Evolutionary conservation across 2,797 vertebrate genomes (phyloP).

Genomic region (Schizopygopsis malacanthus): DNA sequence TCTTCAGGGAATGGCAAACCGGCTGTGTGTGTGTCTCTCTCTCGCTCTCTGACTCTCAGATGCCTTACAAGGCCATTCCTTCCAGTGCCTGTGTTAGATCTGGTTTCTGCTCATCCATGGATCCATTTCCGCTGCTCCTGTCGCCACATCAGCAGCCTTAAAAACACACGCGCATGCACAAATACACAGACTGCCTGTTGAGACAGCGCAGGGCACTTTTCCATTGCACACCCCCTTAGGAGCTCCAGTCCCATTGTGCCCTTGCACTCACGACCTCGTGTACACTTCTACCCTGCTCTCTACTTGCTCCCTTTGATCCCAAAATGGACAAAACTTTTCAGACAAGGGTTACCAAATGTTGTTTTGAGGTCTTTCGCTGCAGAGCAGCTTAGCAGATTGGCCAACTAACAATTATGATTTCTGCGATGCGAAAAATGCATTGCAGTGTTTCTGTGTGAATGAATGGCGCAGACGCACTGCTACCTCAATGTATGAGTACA

Average conservation of each 20-base stretch:
- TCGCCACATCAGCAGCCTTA: conserved; percentile 44
- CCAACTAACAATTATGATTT: background rate
- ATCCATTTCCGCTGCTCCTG: conserved; percentile 52
- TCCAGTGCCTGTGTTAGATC: conserved; percentile 56
- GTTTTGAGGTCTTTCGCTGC: background rate
- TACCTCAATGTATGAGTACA: too few relatives aligned
- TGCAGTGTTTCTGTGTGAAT: background rate
- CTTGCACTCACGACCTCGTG: background rate
- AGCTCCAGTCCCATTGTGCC: background rate
- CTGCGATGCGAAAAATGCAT: too few relatives aligned
- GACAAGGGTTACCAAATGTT: background rate
- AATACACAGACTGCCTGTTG: conserved; percentile 41
- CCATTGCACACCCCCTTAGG: background rate
- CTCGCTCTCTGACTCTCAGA: conserved; percentile 45
- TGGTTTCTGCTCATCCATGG: conserved; percentile 59
- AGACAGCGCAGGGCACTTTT: conserved; percentile 50
- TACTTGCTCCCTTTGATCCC: background rate
- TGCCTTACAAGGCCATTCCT: conserved; percentile 77
- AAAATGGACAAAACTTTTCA: background rate
- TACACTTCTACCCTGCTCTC: conserved; percentile 25
- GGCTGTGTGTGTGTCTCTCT: conserved; percentile 8
- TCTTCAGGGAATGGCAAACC: background rate
- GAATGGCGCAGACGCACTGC: background rate
- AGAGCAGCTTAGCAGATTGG: background rate
- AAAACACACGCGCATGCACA: conserved; percentile 22